Evolutionary conservation across 2,888 invertebrate genomes (phyloP).

Genomic region (Philonicus albiceps): DNA sequence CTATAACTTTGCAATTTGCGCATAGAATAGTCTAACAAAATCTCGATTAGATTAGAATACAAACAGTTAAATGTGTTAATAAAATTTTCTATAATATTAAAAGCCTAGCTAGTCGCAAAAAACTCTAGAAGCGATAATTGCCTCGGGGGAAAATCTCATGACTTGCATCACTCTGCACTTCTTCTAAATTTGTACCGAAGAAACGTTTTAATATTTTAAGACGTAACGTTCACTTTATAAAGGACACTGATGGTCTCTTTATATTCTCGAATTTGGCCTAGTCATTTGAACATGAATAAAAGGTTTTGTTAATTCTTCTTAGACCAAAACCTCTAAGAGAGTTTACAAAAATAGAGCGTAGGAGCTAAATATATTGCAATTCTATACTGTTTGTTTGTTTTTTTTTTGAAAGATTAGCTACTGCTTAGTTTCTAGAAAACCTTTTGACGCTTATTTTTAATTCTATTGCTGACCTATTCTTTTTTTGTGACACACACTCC

Average conservation of each 20-base stretch:
- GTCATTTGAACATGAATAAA: constrained; percentile 4
- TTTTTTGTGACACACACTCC: background rate
- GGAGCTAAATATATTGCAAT: constrained; percentile 12
- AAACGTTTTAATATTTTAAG: background rate
- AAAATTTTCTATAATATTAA: background rate
- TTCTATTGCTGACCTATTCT: background rate
- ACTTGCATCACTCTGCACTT: background rate
- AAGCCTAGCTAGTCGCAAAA: background rate
- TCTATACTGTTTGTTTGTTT: background rate
- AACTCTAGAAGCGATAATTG: background rate
- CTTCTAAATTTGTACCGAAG: constrained; percentile 20
- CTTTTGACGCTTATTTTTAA: background rate
- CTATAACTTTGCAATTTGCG: background rate
- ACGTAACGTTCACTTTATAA: background rate
- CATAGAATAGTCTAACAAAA: background rate
- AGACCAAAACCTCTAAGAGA: background rate
- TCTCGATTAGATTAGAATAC: background rate
- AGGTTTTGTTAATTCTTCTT: background rate
- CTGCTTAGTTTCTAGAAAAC: constrained; percentile 20
- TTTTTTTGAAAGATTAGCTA: background rate
- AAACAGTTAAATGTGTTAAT: background rate
- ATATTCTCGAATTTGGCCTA: background rate
- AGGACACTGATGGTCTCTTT: background rate
- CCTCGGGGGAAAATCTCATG: background rate
- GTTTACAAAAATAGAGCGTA: constrained; percentile 24